Evolutionary conservation across 2,113 vertebrate genomes (phyloP).

Genomic region (Gadus macrocephalus): DNA sequence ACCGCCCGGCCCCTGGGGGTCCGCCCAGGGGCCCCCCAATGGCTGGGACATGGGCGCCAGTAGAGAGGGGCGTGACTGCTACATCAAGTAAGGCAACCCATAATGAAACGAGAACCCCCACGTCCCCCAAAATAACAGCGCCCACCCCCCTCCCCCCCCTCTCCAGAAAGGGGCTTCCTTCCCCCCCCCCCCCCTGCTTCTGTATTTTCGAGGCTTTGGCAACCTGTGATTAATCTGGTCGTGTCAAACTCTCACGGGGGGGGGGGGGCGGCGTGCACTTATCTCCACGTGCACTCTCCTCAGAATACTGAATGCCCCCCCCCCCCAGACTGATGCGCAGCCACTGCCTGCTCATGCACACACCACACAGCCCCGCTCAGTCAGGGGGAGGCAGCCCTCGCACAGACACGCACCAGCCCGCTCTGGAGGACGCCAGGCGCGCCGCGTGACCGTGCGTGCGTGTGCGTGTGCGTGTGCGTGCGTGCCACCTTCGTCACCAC

Average conservation of each 20-base stretch:
- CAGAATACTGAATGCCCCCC: constrained; percentile 69
- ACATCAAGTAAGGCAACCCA: constrained; percentile 82
- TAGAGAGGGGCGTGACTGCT: constrained; percentile 94
- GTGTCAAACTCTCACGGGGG: constrained; percentile 44
- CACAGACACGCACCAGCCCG: constrained; percentile 33
- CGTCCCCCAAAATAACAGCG: background rate
- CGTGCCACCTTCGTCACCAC: background rate
- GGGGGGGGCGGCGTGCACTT: background rate
- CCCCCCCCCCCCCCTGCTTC: constrained; percentile 55
- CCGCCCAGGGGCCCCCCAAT: background rate
- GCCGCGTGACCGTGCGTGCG: background rate
- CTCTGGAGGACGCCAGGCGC: constrained; percentile 41
- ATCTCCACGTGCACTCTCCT: constrained; percentile 65
- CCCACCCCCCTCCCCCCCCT: background rate
- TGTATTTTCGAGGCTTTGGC: constrained; percentile 61
- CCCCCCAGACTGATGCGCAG: constrained; percentile 54
- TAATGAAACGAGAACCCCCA: no score
- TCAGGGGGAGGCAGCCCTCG: no score
- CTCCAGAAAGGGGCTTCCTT: constrained; percentile 15
- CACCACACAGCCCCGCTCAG: background rate
- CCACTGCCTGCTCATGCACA: constrained; percentile 45
- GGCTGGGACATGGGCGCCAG: constrained; percentile 80
- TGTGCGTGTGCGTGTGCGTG: constrained; percentile 15
- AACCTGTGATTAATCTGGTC: constrained; percentile 71
- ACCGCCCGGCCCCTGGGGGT: no score